These are phyloP conservation scores for Phyto melanocephala DNA, from an alignment of 2,888 invertebrate species.

Conservation along the genomic window DNA sequence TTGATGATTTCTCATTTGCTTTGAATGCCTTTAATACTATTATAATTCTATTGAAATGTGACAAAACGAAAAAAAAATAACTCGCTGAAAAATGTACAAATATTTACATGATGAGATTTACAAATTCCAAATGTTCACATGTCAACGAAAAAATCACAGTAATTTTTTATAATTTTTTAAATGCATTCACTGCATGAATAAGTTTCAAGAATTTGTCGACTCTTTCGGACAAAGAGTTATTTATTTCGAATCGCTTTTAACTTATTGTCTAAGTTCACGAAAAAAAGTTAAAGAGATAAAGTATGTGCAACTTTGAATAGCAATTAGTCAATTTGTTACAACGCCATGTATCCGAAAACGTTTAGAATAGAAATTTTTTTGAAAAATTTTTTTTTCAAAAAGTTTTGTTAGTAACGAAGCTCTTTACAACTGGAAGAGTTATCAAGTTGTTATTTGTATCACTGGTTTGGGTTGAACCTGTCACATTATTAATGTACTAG, in stretches of 20 bases:
- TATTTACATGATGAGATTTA: conserved; percentile 61
- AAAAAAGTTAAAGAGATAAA: too few species aligned
- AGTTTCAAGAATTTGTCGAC: background rate
- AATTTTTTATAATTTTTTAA: conserved; percentile 51
- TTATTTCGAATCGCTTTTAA: background rate
- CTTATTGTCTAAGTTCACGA: too few species aligned
- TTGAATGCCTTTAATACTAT: background rate
- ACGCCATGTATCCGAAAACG: too few species aligned
- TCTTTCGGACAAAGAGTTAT: background rate
- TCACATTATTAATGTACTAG: too few species aligned
- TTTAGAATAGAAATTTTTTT: too few species aligned
- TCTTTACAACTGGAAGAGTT: too few species aligned
- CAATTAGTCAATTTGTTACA: too few species aligned
- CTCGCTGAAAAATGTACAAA: conserved; percentile 31
- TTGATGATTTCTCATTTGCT: conserved; percentile 51
- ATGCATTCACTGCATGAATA: background rate
- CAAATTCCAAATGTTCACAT: conserved; percentile 57
- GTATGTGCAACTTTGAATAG: too few species aligned
- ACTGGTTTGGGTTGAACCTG: too few species aligned
- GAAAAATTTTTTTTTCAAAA: too few species aligned
- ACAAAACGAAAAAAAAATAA: background rate
- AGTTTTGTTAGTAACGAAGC: too few species aligned
- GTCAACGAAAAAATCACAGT: conserved; percentile 47
- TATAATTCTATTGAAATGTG: conserved; percentile 16
- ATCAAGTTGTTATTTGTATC: too few species aligned